These are phyloP conservation scores for Heteromyza rotundicornis DNA, from an alignment of 2,888 invertebrate species.

Conservation along the genomic window DNA sequence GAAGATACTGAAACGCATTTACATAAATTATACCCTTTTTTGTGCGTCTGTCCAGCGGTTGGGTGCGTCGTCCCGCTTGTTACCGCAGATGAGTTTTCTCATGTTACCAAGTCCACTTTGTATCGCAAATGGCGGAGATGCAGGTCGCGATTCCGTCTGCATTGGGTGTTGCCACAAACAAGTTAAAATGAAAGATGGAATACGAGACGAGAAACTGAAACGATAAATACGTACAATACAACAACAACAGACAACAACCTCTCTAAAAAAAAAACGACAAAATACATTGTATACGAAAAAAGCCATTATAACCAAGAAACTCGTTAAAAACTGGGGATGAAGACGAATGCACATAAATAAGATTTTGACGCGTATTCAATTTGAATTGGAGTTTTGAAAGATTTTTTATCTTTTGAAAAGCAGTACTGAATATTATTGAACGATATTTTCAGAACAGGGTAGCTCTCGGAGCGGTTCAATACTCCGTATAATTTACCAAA, in stretches of 20 bases:
- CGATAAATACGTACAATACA: neutral
- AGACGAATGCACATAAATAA: constrained; percentile 30
- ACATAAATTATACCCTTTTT: constrained; percentile 57
- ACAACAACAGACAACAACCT: constrained; percentile 1
- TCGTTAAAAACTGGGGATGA: constrained; percentile 17
- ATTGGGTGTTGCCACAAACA: neutral
- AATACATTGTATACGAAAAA: constrained; percentile 24
- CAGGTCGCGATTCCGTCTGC: neutral
- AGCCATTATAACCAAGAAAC: constrained; percentile 8
- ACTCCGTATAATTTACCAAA: too few relatives aligned
- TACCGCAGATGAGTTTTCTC: constrained; percentile 12
- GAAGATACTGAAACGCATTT: constrained; percentile 41
- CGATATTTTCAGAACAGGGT: too few relatives aligned
- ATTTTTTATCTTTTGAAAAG: constrained; percentile 5
- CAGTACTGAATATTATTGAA: neutral
- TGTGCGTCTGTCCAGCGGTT: constrained; percentile 20
- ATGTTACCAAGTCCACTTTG: constrained; percentile 8
- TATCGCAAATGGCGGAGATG: neutral
- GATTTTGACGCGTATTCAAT: constrained; percentile 33
- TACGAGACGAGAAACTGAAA: neutral
- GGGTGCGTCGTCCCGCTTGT: constrained; percentile 11
- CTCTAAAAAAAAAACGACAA: constrained; percentile 26
- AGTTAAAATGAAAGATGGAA: neutral
- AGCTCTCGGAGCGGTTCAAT: too few relatives aligned
- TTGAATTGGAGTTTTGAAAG: constrained; percentile 32